phyloP scores from a whole-genome alignment of 2,888 invertebrate genomes.

The Sisyra terminalis region DNA sequence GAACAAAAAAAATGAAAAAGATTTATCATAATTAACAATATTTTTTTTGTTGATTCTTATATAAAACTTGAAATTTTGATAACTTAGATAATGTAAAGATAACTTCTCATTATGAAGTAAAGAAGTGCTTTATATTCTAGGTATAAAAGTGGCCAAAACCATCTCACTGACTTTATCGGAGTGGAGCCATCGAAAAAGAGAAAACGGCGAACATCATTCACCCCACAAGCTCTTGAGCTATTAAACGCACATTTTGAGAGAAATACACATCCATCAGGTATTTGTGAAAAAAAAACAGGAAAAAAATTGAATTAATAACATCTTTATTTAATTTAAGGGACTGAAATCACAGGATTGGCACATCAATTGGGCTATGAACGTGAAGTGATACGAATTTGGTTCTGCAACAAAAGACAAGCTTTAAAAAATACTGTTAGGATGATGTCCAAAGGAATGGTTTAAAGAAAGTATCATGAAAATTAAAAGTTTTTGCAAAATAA shows the following conservation, averaged over 20 bases:
- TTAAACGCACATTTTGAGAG: constrained; percentile 91
- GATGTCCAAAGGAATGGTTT: constrained; percentile 80
- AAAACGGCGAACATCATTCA: constrained; percentile 91
- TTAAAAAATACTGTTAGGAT: constrained; percentile 93
- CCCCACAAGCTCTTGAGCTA: constrained; percentile 87
- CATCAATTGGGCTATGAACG: constrained; percentile 93
- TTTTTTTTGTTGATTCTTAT: too few species aligned
- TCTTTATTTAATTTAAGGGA: constrained; percentile 44
- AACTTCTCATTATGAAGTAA: constrained; percentile 15
- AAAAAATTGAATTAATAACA: background rate
- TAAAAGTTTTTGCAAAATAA: too few species aligned
- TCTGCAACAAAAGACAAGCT: constrained; percentile 96
- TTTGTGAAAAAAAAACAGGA: constrained; percentile 14
- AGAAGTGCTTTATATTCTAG: constrained; percentile 37
- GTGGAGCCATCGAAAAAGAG: constrained; percentile 95
- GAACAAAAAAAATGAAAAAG: too few species aligned
- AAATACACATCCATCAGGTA: constrained; percentile 96
- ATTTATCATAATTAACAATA: too few species aligned
- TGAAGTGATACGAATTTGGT: constrained; percentile 98
- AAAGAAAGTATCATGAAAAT: constrained; percentile 18
- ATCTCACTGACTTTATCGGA: constrained; percentile 88
- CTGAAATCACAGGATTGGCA: constrained; percentile 90
- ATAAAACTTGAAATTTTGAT: too few species aligned
- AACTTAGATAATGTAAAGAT: too few species aligned
- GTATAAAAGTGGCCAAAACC: constrained; percentile 84